These are phyloP conservation scores for Lissocephala sabroskyi DNA, from an alignment of 2,888 invertebrate genomes.

Conservation along the genomic window DNA sequence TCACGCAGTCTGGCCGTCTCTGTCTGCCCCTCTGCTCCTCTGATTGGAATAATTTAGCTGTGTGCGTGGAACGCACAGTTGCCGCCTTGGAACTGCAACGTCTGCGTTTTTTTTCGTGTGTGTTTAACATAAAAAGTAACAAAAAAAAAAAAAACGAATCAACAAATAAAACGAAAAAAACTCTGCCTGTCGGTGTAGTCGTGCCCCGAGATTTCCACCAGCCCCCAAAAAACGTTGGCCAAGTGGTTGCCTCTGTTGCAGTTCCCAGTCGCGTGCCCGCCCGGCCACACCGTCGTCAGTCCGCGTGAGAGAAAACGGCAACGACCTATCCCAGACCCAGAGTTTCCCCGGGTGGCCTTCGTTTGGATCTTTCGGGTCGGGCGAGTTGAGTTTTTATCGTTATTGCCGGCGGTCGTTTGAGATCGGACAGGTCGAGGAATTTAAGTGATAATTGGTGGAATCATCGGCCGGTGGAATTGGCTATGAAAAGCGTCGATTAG, in stretches of 20 bases:
- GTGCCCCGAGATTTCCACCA: slow-evolving; percentile 20
- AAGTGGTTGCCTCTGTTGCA: slow-evolving; percentile 57
- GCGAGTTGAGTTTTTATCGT: too few species aligned
- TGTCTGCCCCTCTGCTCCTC: neutral
- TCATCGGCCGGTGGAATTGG: too few species aligned
- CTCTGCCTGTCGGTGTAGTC: slow-evolving; percentile 5
- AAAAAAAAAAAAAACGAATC: slow-evolving; percentile 6
- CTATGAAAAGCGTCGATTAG: slow-evolving; percentile 6
- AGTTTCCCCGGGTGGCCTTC: too few species aligned
- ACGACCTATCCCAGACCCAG: slow-evolving; percentile 14
- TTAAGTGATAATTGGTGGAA: too few species aligned
- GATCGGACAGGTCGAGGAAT: too few species aligned
- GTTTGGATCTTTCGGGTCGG: too few species aligned
- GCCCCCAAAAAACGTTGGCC: slow-evolving; percentile 17
- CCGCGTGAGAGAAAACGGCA: neutral
- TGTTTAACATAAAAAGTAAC: slow-evolving; percentile 23
- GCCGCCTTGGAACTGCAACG: slow-evolving; percentile 22
- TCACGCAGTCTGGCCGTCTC: neutral
- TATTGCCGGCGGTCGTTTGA: too few species aligned
- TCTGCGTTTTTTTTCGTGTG: slow-evolving; percentile 6
- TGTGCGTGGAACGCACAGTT: neutral
- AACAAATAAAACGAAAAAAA: slow-evolving; percentile 40
- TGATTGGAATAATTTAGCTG: neutral
- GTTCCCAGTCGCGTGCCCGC: slow-evolving; percentile 57
- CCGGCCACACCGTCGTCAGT: slow-evolving; percentile 51